These are phyloP conservation scores for Marcusenius ussheri DNA, from an alignment of 2,113 vertebrate species.

Conservation along the genomic window DNA sequence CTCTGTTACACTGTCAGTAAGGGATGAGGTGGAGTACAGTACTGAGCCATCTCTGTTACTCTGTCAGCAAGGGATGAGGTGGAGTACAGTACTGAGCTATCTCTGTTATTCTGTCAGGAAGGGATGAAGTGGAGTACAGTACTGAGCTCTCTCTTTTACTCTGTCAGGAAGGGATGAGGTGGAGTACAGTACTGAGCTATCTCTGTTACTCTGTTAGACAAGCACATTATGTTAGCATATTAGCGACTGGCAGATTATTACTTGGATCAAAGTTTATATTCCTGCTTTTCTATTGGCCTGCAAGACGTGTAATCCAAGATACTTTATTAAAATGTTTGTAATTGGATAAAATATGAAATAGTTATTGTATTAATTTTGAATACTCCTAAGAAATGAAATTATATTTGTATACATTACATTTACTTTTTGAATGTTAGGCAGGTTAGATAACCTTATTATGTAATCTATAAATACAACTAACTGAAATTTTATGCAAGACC, in stretches of 20 bases:
- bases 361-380: neutral
- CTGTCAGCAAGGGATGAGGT: neutral
- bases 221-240: neutral
- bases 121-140: constrained; percentile 12
- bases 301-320: neutral
- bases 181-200: neutral
- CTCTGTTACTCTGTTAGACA: neutral
- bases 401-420: neutral
- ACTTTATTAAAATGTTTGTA: neutral
- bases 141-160: neutral
- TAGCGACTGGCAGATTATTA: neutral
- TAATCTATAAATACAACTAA: neutral
- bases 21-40: too few relatives aligned
- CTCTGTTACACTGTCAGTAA: neutral
- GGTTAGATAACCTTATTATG: neutral
- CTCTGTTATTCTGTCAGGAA: constrained; percentile 27
- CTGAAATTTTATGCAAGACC: neutral
- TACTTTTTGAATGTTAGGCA: neutral
- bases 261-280: neutral
- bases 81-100: neutral
- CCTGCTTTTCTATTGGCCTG: neutral
- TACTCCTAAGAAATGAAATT: neutral
- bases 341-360: neutral
- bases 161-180: neutral
- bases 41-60: too few relatives aligned